phyloP scores from a whole-genome alignment of 37 sponge, comb jelly and placozoan species.

The Petrosia ficiformis region DNA sequence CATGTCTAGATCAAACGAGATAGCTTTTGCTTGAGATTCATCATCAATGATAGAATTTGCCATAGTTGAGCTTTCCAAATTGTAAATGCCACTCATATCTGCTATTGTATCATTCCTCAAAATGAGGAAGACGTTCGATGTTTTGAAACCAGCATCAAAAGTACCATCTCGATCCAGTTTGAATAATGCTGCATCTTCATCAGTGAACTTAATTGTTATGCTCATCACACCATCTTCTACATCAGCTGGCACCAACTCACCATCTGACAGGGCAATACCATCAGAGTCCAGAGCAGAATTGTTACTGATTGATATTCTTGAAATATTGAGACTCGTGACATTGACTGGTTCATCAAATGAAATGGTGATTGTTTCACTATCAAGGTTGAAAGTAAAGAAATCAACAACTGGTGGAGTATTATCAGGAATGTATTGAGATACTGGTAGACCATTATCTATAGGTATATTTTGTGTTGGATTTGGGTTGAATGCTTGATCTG shows the following conservation, averaged over 20 bases:
- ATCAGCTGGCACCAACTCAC: conserved; percentile 20
- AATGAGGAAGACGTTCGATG: conserved; percentile 17
- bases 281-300: conserved; percentile 4
- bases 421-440: conserved; percentile 43
- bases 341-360: conserved; percentile 84
- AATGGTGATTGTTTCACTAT: conserved; percentile 46
- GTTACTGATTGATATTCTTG: conserved; percentile 37
- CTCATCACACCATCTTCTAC: conserved; percentile 4
- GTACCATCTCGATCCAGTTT: conserved; percentile 33
- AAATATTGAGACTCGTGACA: conserved; percentile 38
- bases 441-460: conserved; percentile 31
- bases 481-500: conserved; percentile 67
- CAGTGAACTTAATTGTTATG: conserved; percentile 21
- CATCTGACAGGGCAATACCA: conserved; percentile 39
- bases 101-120: conserved; percentile 19
- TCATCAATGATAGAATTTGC: conserved; percentile 27
- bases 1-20: conserved; percentile 63
- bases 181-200: conserved; percentile 31
- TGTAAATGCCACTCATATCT: conserved; percentile 48
- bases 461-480: conserved; percentile 49
- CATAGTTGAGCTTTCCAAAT: not conserved
- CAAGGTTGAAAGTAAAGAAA: conserved; percentile 55
- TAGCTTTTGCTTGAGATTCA: conserved; percentile 19
- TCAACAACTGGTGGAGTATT: conserved; percentile 48
- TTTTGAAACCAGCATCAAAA: conserved; percentile 2